Base-by-base conservation (phyloP, 2,888 invertebrate genomes). In the Drosophila quasianomalipes region DNA sequence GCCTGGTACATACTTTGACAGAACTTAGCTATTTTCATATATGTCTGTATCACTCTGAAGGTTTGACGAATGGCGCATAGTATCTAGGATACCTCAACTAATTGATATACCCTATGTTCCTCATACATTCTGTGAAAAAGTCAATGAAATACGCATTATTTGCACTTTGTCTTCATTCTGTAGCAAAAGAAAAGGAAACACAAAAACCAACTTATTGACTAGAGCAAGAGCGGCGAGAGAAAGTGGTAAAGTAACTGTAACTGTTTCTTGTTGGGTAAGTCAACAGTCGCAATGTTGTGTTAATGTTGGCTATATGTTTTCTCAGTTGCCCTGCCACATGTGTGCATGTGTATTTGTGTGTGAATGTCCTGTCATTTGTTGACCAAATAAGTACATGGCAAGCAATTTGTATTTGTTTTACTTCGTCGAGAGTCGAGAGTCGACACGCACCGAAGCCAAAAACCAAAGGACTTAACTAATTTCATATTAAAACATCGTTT, bases 401-500 rank as follows among this genome's bases (percentile, higher is more conserved):
- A 88, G 90, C 91, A 91, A 89, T 91, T 88, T 91, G 83, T 85
- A 88, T 91, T 88, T 91, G 90, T 88, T 88, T 88, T 88, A 81
- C 83, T 82, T 85, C 71, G 60, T 61, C n/a, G 31, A 62, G 57
- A 58, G 49, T 30, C 49, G 16, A 72, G 55, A 39, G 39, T 65
- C 59, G 59, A 64, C 74, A 85, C 85, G 90, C 85, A 90, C 69
- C 66, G 83, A 70, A 70, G 74, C 79, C 90, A 84, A 75, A 89
- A 90, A 90, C 81, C 87, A 76, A 87, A 89, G 84, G 89, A 91
- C 90, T 90, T 82, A 89, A 89, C 90, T 89, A 89, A 89, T 89
- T 89, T 89, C 81, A 83, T 90, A 90, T 89, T 91, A 89, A 90
- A 89, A 90, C 91, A 91, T 89, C 91, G 87, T 87, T 91, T 89